These are phyloP conservation scores for Siniperca knerii DNA, from an alignment of 2,113 vertebrate genomes.

Conservation along the genomic window DNA sequence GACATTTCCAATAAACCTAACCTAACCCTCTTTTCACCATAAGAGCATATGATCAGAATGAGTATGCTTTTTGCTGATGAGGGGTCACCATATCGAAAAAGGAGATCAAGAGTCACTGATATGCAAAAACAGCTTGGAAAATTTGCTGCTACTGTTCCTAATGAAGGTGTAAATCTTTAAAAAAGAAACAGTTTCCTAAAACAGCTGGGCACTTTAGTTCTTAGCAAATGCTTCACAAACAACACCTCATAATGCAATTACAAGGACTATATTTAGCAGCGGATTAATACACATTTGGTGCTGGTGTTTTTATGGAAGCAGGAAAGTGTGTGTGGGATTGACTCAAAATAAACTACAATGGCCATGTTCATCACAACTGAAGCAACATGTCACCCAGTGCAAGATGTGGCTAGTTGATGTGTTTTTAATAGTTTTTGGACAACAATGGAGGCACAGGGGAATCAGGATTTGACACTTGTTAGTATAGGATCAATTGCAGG, in stretches of 20 bases:
- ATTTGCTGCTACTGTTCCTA: not conserved
- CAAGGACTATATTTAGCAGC: not conserved
- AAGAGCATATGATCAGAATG: too few relatives aligned
- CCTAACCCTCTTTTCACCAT: not conserved
- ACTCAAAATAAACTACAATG: not conserved
- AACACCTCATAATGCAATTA: not conserved
- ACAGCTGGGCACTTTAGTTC: not conserved
- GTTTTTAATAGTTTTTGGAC: not conserved
- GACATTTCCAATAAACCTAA: not conserved
- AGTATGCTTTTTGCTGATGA: not conserved
- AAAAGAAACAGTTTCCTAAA: not conserved
- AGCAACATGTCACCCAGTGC: not conserved
- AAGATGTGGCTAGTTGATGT: not conserved
- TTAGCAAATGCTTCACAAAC: not conserved
- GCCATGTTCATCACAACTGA: too few relatives aligned
- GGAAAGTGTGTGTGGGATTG: not conserved
- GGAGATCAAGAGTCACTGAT: not conserved
- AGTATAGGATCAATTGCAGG: not conserved
- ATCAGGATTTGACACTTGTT: too few relatives aligned
- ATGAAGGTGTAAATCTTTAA: not conserved
- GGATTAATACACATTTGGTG: not conserved
- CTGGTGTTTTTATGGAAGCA: not conserved
- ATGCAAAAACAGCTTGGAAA: not conserved
- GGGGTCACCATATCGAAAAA: too few relatives aligned
- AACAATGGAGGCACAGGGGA: not conserved